Percentiles rank a stretch among this genome's conserved stretches.
Conservation (phyloP, 2,797 vertebrate genomes). For the Cichlasoma orientale region DNA sequence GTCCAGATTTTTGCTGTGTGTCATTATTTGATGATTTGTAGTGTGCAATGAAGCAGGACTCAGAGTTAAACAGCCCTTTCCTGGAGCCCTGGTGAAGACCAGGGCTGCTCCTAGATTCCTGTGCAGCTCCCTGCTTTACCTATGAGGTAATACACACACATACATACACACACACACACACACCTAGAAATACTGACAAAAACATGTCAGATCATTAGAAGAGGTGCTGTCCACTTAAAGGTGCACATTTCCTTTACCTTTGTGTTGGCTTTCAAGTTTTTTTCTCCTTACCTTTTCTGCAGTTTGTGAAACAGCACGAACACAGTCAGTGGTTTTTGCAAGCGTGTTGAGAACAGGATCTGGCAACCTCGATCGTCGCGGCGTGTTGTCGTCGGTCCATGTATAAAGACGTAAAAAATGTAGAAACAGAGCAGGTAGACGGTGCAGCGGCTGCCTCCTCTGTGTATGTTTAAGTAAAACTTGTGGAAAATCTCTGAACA, state of each 20-base stretch:
- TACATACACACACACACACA: no score
- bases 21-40: not conserved
- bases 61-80: no score
- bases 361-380: slow-evolving; percentile 56
- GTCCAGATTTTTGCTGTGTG: not conserved
- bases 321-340: not conserved
- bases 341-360: slow-evolving; percentile 1
- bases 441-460: not conserved
- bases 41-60: not conserved
- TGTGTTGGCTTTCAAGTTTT: not conserved
- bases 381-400: slow-evolving; percentile 30
- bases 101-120: no score
- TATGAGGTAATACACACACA: no score
- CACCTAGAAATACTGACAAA: no score
- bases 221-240: no score
- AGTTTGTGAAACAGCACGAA: not conserved
- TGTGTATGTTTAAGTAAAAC: not conserved
- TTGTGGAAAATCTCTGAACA: not conserved
- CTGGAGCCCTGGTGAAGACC: no score
- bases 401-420: not conserved
- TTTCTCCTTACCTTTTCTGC: not conserved
- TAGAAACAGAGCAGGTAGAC: slow-evolving; percentile 35
- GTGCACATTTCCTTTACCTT: not conserved
- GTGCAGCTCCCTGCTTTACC: no score
- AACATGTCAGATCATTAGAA: no score